These are phyloP conservation scores for Amniataba percoides DNA, from an alignment of 2,797 vertebrate species.

Conservation along the genomic window DNA sequence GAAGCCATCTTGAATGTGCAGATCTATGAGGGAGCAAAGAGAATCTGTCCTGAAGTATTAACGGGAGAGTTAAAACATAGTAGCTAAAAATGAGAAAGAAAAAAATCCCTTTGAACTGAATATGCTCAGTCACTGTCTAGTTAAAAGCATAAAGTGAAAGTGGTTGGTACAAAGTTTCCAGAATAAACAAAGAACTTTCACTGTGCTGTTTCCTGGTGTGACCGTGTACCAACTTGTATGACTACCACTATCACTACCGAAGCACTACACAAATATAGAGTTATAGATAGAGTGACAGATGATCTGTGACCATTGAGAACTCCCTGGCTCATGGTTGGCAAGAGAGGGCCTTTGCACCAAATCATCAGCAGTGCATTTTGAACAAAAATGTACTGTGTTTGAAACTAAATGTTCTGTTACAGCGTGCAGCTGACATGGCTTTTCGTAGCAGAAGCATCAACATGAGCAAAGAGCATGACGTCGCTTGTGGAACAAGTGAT, in stretches of 20 bases:
- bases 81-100: background rate
- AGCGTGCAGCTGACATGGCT: background rate
- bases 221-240: background rate
- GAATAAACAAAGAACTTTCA: background rate
- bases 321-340: background rate
- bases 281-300: background rate
- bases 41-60: background rate
- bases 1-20: background rate
- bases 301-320: conserved; percentile 4
- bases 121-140: background rate
- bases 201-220: conserved; percentile 13
- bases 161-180: background rate
- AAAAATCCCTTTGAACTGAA: background rate
- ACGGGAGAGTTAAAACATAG: background rate
- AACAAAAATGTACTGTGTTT: background rate
- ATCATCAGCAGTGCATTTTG: background rate
- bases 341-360: background rate
- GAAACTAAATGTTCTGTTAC: background rate
- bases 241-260: background rate
- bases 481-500: conserved; percentile 9
- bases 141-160: background rate
- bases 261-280: background rate
- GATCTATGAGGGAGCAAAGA: background rate
- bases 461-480: conserved; percentile 2
- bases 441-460: conserved; percentile 1